Percentiles rank a stretch among this genome's conserved stretches.
Conservation (phyloP, 1,140 invertebrate species). For the Apocrypta bakeri region DNA sequence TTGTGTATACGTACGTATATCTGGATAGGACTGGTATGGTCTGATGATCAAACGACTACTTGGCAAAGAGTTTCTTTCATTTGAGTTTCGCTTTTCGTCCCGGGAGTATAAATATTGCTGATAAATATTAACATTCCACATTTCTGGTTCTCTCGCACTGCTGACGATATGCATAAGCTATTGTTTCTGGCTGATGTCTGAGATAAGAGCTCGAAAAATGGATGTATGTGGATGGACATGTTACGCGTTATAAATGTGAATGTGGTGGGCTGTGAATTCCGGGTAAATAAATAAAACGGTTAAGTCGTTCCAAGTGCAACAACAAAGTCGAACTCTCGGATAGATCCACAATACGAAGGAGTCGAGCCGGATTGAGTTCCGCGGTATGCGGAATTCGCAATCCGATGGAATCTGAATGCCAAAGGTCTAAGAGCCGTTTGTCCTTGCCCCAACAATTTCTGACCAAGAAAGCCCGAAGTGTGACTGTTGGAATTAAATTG, state of each 20-base stretch:
- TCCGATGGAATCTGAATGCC: constrained; percentile 68
- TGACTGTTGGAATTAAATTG: constrained; percentile 26
- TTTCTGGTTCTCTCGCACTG: neutral
- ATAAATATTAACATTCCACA: neutral
- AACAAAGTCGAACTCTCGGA: neutral
- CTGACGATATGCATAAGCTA: too few species aligned
- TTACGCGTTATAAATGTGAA: too few species aligned
- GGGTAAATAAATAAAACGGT: neutral
- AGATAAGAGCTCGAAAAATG: neutral
- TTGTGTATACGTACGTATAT: too few species aligned
- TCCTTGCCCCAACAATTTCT: constrained; percentile 45
- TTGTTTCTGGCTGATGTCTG: too few species aligned
- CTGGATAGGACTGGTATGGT: too few species aligned
- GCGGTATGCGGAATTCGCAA: constrained; percentile 65
- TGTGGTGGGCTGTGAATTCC: neutral
- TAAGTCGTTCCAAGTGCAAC: neutral
- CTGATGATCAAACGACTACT: neutral
- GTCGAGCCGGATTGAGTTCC: constrained; percentile 42
- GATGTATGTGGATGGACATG: too few species aligned
- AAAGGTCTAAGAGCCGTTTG: constrained; percentile 60
- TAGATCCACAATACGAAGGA: constrained; percentile 59
- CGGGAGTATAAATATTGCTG: neutral
- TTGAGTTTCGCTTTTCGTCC: neutral
- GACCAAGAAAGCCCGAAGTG: constrained; percentile 43
- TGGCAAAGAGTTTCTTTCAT: neutral